These are phyloP conservation scores for Boloria euphrosyne DNA, from an alignment of 2,888 invertebrate species.

Conservation along the genomic window DNA sequence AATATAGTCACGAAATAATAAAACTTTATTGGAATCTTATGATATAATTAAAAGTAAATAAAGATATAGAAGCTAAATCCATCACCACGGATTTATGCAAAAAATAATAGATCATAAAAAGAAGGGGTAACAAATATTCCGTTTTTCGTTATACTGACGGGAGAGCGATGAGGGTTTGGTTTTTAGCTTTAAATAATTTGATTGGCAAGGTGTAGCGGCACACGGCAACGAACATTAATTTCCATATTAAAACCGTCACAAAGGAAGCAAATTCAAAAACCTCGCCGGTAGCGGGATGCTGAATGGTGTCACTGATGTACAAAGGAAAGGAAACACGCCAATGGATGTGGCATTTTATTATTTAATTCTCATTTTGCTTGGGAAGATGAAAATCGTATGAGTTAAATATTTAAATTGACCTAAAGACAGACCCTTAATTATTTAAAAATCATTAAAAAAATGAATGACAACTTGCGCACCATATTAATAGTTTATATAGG, in stretches of 20 bases:
- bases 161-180: slow-evolving; percentile 40
- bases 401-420: no score
- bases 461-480: no score
- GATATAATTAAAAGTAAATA: no score
- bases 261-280: slow-evolving; percentile 82
- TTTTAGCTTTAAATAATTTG: slow-evolving; percentile 55
- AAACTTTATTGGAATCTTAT: no score
- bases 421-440: no score
- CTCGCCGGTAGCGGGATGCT: slow-evolving; percentile 60
- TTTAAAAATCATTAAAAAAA: no score
- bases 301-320: slow-evolving; percentile 37
- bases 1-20: no score
- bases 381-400: no score
- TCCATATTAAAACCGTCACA: slow-evolving; percentile 82
- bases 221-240: slow-evolving; percentile 78
- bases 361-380: not conserved
- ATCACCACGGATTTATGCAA: no score
- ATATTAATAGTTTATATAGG: no score
- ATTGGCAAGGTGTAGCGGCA: slow-evolving; percentile 66
- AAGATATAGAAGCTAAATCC: no score
- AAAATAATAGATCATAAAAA: not conserved
- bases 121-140: not conserved
- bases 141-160: not conserved
- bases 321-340: slow-evolving; percentile 22
- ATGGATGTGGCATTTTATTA: slow-evolving; percentile 49